Evolutionary conservation across 53 echinoderm and acorn worm genomes (phyloP).

Genomic region (Patiria pectinifera): DNA sequence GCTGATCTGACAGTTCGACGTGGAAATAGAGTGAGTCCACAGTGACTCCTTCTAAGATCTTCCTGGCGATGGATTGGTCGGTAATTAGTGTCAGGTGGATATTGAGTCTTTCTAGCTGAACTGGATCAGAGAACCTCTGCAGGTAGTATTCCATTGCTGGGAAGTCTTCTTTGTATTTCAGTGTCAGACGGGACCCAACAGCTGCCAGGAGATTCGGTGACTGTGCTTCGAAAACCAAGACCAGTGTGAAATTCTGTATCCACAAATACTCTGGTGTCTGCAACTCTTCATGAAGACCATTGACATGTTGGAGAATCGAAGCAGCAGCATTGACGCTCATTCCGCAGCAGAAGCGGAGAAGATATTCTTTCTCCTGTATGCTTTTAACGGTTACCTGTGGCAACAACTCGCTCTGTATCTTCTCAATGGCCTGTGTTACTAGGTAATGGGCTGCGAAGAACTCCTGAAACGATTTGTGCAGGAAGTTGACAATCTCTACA

Average conservation of each 20-base stretch:
- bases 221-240: slow-evolving; percentile 27
- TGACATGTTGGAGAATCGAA: not conserved
- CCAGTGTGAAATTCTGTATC: slow-evolving; percentile 27
- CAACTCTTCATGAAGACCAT: slow-evolving; percentile 11
- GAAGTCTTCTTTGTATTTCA: slow-evolving; percentile 32
- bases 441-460: slow-evolving; percentile 6
- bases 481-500: not conserved
- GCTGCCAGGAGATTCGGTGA: not conserved
- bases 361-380: slow-evolving; percentile 23
- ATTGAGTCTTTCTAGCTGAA: not conserved
- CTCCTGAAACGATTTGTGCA: slow-evolving; percentile 8
- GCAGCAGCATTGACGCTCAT: not conserved
- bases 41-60: not conserved
- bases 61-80: not conserved
- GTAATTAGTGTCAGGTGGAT: slow-evolving; percentile 19
- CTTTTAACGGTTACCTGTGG: slow-evolving; percentile 4
- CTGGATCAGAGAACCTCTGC: not conserved
- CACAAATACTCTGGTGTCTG: slow-evolving; percentile 16
- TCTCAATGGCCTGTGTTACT: not conserved
- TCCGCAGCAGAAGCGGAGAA: slow-evolving; percentile 31
- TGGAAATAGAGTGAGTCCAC: slow-evolving; percentile 19
- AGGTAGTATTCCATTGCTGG: slow-evolving; percentile 14
- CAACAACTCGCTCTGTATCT: not conserved
- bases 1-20: not conserved
- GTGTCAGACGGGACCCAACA: slow-evolving; percentile 19